Conservation (phyloP, 2,113 vertebrate species). For the Pycnonotus jocosus region DNA sequence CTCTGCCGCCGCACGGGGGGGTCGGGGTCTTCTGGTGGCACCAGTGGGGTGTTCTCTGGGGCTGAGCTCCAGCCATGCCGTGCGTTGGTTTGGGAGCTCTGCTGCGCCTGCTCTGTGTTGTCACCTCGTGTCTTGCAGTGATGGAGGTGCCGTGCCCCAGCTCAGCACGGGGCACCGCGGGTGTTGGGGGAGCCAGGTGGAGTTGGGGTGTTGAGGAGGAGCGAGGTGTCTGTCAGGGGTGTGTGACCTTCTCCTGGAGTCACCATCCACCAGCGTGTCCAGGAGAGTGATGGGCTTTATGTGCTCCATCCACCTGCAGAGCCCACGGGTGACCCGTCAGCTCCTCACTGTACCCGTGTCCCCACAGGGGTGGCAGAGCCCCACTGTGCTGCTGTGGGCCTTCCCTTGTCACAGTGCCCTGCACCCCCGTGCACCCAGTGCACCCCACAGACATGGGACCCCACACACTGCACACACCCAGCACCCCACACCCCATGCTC, state of each 20-base stretch:
- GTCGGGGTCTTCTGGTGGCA: background rate
- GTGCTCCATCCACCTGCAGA: fast-evolving
- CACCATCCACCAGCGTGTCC: fast-evolving
- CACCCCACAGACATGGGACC: background rate
- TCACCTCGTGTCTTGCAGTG: fast-evolving
- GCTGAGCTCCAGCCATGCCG: background rate
- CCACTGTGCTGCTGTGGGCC: background rate
- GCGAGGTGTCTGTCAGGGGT: fast-evolving
- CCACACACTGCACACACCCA: background rate
- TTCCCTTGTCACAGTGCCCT: background rate
- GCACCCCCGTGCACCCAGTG: background rate
- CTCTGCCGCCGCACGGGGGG: background rate
- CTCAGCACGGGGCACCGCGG: fast-evolving
- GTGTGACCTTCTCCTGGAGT: background rate
- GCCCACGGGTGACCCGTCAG: background rate
- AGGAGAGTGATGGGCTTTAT: fast-evolving
- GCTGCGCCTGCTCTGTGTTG: background rate
- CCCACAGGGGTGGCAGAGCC: background rate
- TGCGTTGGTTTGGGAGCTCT: background rate
- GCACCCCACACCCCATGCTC: background rate
- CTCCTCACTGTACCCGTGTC: background rate
- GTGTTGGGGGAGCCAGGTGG: fast-evolving
- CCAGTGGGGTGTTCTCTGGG: fast-evolving
- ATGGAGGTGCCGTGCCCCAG: background rate
- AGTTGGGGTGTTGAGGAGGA: background rate